Evolutionary conservation across 1,140 invertebrate genomes (phyloP), one percentile per base, ranked within the genome.

Genomic region (Colletes gigas): DNA sequence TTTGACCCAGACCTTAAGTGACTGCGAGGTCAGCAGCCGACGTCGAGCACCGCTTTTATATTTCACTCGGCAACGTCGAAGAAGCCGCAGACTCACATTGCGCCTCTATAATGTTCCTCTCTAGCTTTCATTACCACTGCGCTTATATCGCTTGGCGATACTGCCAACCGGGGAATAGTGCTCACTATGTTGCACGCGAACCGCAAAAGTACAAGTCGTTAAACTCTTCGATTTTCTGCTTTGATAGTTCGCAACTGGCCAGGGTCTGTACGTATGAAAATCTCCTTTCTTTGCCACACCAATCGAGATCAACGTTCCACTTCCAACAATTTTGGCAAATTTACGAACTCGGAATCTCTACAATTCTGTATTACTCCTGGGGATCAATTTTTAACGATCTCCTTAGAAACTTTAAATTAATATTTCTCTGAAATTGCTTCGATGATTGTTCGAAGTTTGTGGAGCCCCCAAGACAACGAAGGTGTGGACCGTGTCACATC

Each of bases 1-100:
- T 85, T 89, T 89, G 88, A 90, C 88, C 89, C 88, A 90, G 88
- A 90, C 88, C 88, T 89, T 84, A 86, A 86, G 76, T 76, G 82
- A 88, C 85, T 86, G 59, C 78, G 86, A 86, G 87, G 87, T 86
- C 84, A 83, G 73, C 73, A 84, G 83, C 74, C 82, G 77, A 70
- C 76, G 82, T 62, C 76, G 72, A 70, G 69, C 69, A 76, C 63
- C 77, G 72, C 76, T 82, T 88, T 86, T 84, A 84, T 84, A 78
- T 88, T 84, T 86, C 81, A 73, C 74, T 80, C 78, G 75, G 66
- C 78, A 60, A 55, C 81, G 65, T 62, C 62, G 41, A 55, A 59
- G 63, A 47, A 63, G 69, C 75, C 78, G 68, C 59, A 54, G 78
- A 73, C 17, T 69, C 47, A 54, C 57, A 71, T 66, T 54, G 65